These are phyloP conservation scores for Neoscelio sp. DNA, from an alignment of 2,888 invertebrate genomes.

Conservation along the genomic window DNA sequence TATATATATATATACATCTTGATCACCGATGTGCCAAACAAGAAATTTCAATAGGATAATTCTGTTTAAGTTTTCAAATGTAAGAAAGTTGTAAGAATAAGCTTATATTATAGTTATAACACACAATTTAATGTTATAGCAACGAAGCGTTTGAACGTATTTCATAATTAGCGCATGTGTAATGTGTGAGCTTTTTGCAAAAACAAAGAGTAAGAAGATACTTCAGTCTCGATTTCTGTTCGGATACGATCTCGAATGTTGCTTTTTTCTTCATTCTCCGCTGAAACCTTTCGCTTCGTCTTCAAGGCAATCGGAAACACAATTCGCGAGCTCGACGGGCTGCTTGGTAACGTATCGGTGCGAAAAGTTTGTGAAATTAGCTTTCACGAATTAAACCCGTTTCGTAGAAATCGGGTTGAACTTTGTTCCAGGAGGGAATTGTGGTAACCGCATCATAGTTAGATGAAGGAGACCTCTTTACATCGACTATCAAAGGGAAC, in stretches of 20 bases:
- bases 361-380: slow-evolving; percentile 80
- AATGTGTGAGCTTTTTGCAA: slow-evolving; percentile 8
- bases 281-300: slow-evolving; percentile 53
- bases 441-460: slow-evolving; percentile 41
- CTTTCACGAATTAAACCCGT: slow-evolving; percentile 81
- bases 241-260: slow-evolving; percentile 35
- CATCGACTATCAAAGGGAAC: slow-evolving; percentile 34
- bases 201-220: slow-evolving; percentile 11
- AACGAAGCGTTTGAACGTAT: slow-evolving; percentile 14
- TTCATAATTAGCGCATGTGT: slow-evolving; percentile 64
- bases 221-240: slow-evolving; percentile 12
- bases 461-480: slow-evolving; percentile 48
- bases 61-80: no score
- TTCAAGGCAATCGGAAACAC: slow-evolving; percentile 64
- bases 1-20: background rate
- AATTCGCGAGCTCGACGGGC: slow-evolving; percentile 68
- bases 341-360: slow-evolving; percentile 65
- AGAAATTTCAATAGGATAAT: no score
- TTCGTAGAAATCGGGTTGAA: slow-evolving; percentile 60
- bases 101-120: no score
- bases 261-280: slow-evolving; percentile 11
- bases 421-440: slow-evolving; percentile 49
- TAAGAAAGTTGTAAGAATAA: background rate
- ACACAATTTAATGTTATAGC: slow-evolving; percentile 24
- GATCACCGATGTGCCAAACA: no score